Conservation (phyloP, 1,140 invertebrate genomes). For the Meloidogyne chitwoodi region DNA sequence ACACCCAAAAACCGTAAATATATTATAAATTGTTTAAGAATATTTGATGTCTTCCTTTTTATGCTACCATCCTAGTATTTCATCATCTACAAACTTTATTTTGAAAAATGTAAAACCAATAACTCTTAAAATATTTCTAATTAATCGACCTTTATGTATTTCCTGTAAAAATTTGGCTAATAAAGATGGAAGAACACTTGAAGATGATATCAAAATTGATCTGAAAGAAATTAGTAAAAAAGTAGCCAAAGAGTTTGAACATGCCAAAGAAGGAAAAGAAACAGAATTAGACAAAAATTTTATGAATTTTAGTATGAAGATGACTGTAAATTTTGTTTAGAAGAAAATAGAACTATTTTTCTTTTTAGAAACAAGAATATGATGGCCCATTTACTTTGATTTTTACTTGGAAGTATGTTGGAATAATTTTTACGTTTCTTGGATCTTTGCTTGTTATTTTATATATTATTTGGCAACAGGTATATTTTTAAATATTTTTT, state of each 20-base stretch:
- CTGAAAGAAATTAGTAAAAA: conserved; percentile 39
- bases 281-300: conserved; percentile 50
- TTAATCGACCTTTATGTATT: neutral
- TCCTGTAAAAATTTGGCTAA: neutral
- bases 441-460: conserved; percentile 7
- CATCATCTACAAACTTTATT: neutral
- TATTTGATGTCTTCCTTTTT: neutral
- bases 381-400: neutral
- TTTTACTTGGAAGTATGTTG: conserved; percentile 23
- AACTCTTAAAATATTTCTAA: neutral
- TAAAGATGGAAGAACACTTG: neutral
- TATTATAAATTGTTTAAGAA: too few relatives aligned
- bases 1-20: too few relatives aligned
- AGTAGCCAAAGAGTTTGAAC: conserved; percentile 33
- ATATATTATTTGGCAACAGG: neutral
- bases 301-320: conserved; percentile 47
- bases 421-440: neutral
- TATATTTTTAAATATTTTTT: neutral
- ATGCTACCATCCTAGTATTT: too few relatives aligned
- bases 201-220: conserved; percentile 31
- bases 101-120: neutral
- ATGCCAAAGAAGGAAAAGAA: conserved; percentile 17
- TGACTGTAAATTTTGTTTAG: neutral
- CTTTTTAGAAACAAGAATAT: neutral
- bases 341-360: conserved; percentile 8